phyloP scores from a whole-genome alignment of 2,113 vertebrate species.

The Cynoglossus semilaevis region DNA sequence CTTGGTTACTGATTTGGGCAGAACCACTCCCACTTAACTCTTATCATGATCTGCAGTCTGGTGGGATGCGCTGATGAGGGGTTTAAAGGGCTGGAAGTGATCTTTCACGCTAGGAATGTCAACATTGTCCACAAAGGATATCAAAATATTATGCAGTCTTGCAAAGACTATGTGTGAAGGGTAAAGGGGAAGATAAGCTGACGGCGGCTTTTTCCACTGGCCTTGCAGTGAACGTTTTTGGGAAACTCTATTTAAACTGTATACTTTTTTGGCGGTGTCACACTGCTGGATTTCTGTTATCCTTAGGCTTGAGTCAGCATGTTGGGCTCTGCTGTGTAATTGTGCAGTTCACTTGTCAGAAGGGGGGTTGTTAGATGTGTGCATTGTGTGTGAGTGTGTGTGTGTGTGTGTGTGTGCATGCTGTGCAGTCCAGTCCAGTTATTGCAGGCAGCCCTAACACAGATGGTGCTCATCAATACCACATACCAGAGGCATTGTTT shows the following conservation, averaged over 20 bases:
- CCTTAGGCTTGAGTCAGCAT: conserved; percentile 56
- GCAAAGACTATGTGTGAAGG: background rate
- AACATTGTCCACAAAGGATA: conserved; percentile 27
- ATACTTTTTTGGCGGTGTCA: too few species aligned
- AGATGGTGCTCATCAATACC: conserved; percentile 81
- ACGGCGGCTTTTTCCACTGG: background rate
- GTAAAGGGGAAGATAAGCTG: background rate
- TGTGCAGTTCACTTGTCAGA: conserved; percentile 38
- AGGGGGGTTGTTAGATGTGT: conserved; percentile 6
- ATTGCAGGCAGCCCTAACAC: conserved; percentile 79
- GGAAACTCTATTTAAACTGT: background rate
- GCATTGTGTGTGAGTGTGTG: too few species aligned
- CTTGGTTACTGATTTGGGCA: conserved; percentile 1
- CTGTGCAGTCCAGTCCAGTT: conserved; percentile 76
- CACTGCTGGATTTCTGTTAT: background rate
- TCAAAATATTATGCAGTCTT: conserved; percentile 23
- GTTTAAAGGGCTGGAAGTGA: conserved; percentile 25
- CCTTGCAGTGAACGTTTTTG: background rate
- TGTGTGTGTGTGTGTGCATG: conserved; percentile 20
- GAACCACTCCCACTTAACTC: conserved; percentile 3
- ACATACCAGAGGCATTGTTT: conserved; percentile 85
- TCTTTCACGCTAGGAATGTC: conserved; percentile 18
- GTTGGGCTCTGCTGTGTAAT: conserved; percentile 52
- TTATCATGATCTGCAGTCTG: conserved; percentile 5
- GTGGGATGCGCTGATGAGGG: background rate